Evolutionary conservation across 2,888 invertebrate genomes (phyloP), one percentile per base, ranked within the genome.

Genomic region (Agriopis aurantiaria): DNA sequence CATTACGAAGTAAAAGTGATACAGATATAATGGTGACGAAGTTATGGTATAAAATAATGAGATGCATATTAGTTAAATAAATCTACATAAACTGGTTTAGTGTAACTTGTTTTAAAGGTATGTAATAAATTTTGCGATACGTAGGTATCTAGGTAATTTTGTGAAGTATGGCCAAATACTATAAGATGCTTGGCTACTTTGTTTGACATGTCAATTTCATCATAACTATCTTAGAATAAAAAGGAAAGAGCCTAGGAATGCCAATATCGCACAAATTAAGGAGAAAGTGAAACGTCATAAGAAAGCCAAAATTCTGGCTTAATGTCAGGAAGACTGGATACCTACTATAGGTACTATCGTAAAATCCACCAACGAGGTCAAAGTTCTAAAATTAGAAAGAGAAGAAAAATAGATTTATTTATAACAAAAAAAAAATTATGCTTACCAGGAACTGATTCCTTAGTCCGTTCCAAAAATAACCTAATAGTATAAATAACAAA

Each of bases 401-500:
- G 33, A 33, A 3, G 33, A 5, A 33, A 33, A 5, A 33, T 23
- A 23, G 17, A 51, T 9, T 51, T 9, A n/a, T 8, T 1, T 17
- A 9, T 9, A 17, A 23, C 23, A 14, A 17, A 3, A 55, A n/a
- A 33, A 41, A 64, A 49, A 49, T 45, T 71, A 68, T 59, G 84
- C 88, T 89, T 76, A 91, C 91, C 78, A 75, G 75, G 48, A 65
- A 60, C 65, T 55, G 64, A 69, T 53, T 75, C 73, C 67, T 81
- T 78, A 67, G 71, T 75, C 52, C 74, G 68, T 65, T 75, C 70
- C 68, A 85, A 65, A 68, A 86, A 61, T 60, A 84, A 77, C 78
- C 88, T 86, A 64, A 86, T 74, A 72, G 88, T 74, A 76, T 86
- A 88, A 82, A 83, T 84, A 80, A 89, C 75, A 71, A 89, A 73